Evolutionary conservation across 1,140 invertebrate genomes (phyloP).

Genomic region (Papilio polytes): DNA sequence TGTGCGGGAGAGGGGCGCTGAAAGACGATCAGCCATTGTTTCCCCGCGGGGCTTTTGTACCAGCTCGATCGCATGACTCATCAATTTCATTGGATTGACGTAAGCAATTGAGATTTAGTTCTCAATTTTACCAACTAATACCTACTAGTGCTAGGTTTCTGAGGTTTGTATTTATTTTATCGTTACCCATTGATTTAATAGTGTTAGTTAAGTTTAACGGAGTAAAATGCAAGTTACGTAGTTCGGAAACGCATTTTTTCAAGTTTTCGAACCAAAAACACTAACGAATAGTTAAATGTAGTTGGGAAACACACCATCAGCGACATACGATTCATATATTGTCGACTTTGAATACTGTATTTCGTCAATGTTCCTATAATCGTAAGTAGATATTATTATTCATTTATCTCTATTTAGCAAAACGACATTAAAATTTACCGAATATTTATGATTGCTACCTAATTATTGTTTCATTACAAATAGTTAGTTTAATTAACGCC

Average conservation of each 20-base stretch:
- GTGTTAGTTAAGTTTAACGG: too few species aligned
- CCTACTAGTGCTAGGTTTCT: not conserved
- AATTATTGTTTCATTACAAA: not conserved
- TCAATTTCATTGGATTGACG: slow-evolving; percentile 77
- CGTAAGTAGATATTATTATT: too few species aligned
- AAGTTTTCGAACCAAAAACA: too few species aligned
- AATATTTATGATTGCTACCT: not conserved
- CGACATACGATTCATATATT: slow-evolving; percentile 37
- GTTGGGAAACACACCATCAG: not conserved
- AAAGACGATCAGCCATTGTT: slow-evolving; percentile 73
- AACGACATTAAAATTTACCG: too few species aligned
- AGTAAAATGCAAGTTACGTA: too few species aligned
- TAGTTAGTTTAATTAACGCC: not conserved
- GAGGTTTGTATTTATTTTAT: too few species aligned
- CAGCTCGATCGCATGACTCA: slow-evolving; percentile 69
- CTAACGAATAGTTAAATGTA: too few species aligned
- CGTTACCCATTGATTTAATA: too few species aligned
- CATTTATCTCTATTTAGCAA: too few species aligned
- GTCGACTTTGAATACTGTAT: not conserved
- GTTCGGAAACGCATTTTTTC: too few species aligned
- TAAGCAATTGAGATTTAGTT: slow-evolving; percentile 70
- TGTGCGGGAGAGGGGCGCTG: slow-evolving; percentile 72
- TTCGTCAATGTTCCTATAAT: not conserved
- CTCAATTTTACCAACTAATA: slow-evolving; percentile 55
- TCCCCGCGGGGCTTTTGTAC: slow-evolving; percentile 72